These are phyloP conservation scores for Protaetia brevitarsis DNA, from an alignment of 1,140 invertebrate species.

Conservation along the genomic window DNA sequence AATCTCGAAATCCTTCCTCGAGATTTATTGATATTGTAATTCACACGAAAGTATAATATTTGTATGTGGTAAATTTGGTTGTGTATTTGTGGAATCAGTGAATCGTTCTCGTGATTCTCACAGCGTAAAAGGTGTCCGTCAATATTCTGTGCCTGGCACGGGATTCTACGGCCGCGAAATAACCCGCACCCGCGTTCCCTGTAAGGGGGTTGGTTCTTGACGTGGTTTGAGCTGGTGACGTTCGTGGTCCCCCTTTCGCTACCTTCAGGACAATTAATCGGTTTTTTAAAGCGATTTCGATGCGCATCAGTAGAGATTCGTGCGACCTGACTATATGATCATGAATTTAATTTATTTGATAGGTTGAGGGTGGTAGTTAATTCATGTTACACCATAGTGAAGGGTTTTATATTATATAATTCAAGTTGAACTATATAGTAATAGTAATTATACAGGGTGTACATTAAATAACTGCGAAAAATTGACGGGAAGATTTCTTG, in stretches of 20 bases:
- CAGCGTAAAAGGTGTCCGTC: constrained; percentile 17
- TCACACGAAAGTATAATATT: constrained; percentile 28
- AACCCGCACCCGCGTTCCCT: constrained; percentile 25
- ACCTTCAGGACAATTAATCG: constrained; percentile 32
- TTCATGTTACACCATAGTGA: no score
- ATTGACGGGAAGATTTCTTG: no score
- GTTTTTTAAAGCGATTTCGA: constrained; percentile 3
- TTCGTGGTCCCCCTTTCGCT: constrained; percentile 15
- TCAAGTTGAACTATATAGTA: no score
- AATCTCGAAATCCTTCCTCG: no score
- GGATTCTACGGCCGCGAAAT: not conserved
- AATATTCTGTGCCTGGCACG: constrained; percentile 34
- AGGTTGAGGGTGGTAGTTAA: no score
- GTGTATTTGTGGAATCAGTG: constrained; percentile 32
- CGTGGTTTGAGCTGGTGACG: not conserved
- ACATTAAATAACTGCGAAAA: no score
- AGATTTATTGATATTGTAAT: no score
- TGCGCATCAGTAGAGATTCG: not conserved
- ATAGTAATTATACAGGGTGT: no score
- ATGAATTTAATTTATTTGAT: no score
- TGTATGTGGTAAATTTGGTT: constrained; percentile 31
- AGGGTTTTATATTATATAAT: no score
- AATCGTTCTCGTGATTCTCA: constrained; percentile 27
- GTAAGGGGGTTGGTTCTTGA: constrained; percentile 21
- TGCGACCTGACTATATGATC: no score